Conservation (phyloP, 2,113 vertebrate genomes). For the Vidua macroura region DNA sequence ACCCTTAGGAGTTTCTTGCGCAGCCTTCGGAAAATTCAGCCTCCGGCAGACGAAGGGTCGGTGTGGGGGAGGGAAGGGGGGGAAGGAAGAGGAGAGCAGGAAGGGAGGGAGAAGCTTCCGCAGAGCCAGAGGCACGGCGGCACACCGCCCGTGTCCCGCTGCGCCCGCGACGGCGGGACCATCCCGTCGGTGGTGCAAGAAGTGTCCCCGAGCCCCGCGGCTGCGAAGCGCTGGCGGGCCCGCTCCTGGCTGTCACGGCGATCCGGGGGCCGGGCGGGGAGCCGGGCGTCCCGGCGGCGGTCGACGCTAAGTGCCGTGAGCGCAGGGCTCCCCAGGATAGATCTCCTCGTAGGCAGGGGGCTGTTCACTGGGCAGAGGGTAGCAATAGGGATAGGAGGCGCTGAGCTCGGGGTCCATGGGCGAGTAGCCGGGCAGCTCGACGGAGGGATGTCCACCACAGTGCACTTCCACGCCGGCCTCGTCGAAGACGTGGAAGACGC, state of each 20-base stretch:
- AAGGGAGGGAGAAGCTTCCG: not conserved
- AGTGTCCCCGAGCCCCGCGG: not conserved
- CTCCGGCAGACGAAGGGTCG: conserved; percentile 8
- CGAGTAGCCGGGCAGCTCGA: conserved; percentile 92
- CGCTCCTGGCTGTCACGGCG: not conserved
- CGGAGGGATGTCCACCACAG: conserved; percentile 88
- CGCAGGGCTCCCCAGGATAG: conserved; percentile 78
- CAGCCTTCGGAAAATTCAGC: conserved; percentile 57
- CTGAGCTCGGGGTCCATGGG: conserved; percentile 87
- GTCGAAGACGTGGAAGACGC: conserved; percentile 80
- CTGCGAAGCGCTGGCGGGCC: not conserved
- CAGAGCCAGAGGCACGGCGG: conserved; percentile 8
- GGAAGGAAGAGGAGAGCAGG: not conserved
- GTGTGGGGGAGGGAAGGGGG: not conserved
- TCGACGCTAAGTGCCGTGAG: conserved; percentile 10
- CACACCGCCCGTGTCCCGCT: not conserved
- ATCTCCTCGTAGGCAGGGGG: conserved; percentile 90
- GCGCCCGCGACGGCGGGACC: not conserved
- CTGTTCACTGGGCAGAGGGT: conserved; percentile 83
- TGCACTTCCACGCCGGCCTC: conserved; percentile 88
- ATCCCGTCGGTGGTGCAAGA: not conserved
- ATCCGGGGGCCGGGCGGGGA: not conserved
- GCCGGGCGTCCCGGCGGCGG: not conserved
- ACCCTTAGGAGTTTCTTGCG: conserved; percentile 58
- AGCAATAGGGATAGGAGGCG: conserved; percentile 88